A percentile compares a stretch with the other conserved stretches of the same genome.
phyloP scores from a whole-genome alignment of 2,888 invertebrate species.

The Hypercompe scribonia region DNA sequence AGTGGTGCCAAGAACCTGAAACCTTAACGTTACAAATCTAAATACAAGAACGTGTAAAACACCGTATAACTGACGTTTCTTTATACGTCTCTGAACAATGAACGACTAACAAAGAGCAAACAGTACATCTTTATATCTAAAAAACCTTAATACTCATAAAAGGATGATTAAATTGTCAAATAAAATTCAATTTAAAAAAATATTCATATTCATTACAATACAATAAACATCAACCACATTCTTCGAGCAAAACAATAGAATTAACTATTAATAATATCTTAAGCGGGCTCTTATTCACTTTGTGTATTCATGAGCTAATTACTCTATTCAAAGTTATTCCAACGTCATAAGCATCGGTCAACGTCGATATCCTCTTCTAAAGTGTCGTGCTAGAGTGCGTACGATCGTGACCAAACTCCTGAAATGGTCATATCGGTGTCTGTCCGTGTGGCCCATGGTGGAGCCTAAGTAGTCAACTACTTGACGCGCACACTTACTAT shows the following conservation, averaged over 20 bases:
- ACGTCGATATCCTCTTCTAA: conserved; percentile 78
- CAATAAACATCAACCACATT: conserved; percentile 61
- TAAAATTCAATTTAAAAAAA: conserved; percentile 26
- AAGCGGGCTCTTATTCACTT: conserved; percentile 66
- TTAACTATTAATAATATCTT: conserved; percentile 69
- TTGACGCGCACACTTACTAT: conserved; percentile 23
- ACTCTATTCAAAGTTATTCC: conserved; percentile 84
- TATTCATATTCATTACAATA: conserved; percentile 51
- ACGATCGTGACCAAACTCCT: conserved; percentile 82
- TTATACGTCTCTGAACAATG: conserved; percentile 39
- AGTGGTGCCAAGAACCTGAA: not conserved
- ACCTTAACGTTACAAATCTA: not conserved
- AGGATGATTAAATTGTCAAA: conserved; percentile 34
- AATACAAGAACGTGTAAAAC: not conserved
- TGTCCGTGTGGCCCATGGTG: conserved; percentile 69
- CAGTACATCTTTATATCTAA: conserved; percentile 34
- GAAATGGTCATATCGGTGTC: conserved; percentile 76
- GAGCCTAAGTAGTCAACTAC: conserved; percentile 34
- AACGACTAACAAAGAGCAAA: conserved; percentile 37
- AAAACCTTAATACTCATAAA: conserved; percentile 30
- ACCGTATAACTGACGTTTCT: not conserved
- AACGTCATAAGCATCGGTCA: conserved; percentile 83
- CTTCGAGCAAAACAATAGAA: conserved; percentile 64
- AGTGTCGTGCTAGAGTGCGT: conserved; percentile 72
- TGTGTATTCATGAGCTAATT: conserved; percentile 81